Base-by-base conservation (phyloP, 2,888 invertebrate genomes). In the Danaus chrysippus region DNA sequence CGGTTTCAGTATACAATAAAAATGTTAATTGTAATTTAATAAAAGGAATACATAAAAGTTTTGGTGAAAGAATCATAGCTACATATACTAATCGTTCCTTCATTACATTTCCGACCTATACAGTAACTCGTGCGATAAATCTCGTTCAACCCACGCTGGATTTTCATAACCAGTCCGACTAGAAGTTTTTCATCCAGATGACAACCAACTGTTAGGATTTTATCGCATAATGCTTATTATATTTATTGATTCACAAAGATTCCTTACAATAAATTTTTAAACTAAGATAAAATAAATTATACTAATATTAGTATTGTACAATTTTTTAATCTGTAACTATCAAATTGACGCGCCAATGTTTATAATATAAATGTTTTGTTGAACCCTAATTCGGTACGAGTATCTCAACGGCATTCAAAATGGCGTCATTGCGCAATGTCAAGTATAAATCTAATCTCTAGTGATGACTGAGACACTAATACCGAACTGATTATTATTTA, bases 391-490 rank as follows among this genome's bases (percentile, higher is more conserved):
- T 55, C 56, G 15, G 54, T 59, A 49, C 59, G 19, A 61, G 64
- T 66, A 67, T 66, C 66, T 66, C 58, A 65, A 56, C 63, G 56
- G 34, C 41, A 58, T 65, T 59, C 63, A 69, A 65, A 62, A 68
- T 68, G 65, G 64, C 65, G 68, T 68, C 70, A 58, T 75, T 76
- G 71, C 72, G 73, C 76, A 76, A 78, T 66, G 65, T 54, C 65
- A 70, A 65, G 68, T 65, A 61, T 75, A 73, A 63, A 77, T 75
- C 77, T 76, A 66, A 77, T 76, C 77, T 76, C 68, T 58, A 55
- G 67, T 62, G 75, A 78, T 76, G 77, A 74, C 72, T 67, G 73
- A 62, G 80, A 80, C 78, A 75, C 71, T 78, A 80, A 80, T 79
- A 69, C 75, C 73, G 68, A 73, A 72, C 71, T 76, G 75, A 77